A percentile compares a stretch with the other conserved stretches of the same genome.
phyloP scores from a whole-genome alignment of 2,113 vertebrate species.

The Herpetotheres cachinnans region DNA sequence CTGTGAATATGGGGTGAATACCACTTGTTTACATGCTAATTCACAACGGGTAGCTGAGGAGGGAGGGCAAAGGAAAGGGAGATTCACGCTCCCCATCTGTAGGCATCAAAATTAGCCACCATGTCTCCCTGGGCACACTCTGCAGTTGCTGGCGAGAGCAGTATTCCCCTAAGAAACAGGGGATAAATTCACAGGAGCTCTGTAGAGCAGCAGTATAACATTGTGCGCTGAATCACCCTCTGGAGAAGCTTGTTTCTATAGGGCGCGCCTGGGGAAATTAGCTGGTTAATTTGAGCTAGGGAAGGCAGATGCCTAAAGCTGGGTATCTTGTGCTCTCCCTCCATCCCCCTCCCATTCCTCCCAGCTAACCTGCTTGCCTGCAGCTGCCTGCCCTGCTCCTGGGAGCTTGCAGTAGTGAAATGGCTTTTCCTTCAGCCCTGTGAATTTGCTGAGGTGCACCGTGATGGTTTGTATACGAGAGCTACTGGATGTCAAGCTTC shows the following conservation, averaged over 20 bases:
- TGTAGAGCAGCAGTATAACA: neutral
- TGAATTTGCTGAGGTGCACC: neutral
- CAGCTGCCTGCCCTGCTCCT: neutral
- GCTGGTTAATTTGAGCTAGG: neutral
- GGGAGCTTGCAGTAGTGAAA: neutral
- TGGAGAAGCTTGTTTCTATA: neutral
- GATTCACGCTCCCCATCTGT: neutral
- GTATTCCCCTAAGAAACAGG: neutral
- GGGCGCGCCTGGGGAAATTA: neutral
- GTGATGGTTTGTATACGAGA: neutral
- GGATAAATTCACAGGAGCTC: neutral
- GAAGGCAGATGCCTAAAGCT: neutral
- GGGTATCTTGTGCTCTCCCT: neutral
- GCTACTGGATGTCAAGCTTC: neutral
- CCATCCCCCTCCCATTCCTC: neutral
- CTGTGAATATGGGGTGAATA: neutral
- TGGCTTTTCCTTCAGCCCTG: neutral
- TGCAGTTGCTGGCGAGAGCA: neutral
- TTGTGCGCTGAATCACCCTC: neutral
- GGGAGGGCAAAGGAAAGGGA: neutral
- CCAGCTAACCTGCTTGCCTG: neutral
- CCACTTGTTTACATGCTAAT: neutral
- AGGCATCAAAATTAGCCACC: neutral
- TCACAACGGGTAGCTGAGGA: neutral
- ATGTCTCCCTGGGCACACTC: fast-evolving